These are phyloP conservation scores for Theristus sp. DNA, from an alignment of 2,888 invertebrate genomes.

Conservation along the genomic window DNA sequence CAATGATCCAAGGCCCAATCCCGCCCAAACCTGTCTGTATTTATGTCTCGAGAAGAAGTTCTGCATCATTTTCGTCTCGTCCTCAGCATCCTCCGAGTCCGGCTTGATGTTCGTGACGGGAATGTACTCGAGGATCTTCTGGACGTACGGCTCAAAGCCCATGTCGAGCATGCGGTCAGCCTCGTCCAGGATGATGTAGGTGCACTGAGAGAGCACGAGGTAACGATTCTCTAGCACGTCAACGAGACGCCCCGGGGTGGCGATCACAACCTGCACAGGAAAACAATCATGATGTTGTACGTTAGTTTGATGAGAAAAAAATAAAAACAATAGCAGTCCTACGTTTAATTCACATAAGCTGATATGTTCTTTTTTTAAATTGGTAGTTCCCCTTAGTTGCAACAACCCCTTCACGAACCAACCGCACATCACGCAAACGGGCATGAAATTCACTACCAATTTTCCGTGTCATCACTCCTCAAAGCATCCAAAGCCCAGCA, in stretches of 20 bases:
- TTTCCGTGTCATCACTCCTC: no score
- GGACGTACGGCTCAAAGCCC: slow-evolving; percentile 92
- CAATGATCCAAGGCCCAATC: no score
- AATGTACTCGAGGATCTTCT: slow-evolving; percentile 60
- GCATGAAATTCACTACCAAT: no score
- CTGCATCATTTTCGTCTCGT: slow-evolving; percentile 64
- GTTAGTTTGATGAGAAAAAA: no score
- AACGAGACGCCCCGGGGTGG: slow-evolving; percentile 94
- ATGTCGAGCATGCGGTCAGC: slow-evolving; percentile 99
- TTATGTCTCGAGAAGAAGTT: slow-evolving; percentile 91
- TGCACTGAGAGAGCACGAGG: slow-evolving; percentile 84
- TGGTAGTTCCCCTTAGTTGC: no score
- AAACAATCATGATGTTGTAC: no score
- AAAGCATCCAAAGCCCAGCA: no score
- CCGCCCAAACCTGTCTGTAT: slow-evolving; percentile 70
- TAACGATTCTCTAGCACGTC: slow-evolving; percentile 96
- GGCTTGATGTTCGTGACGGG: slow-evolving; percentile 95
- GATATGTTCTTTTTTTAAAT: no score
- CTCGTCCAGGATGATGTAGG: slow-evolving; percentile 63
- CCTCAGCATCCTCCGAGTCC: slow-evolving; percentile 92
- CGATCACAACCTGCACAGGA: slow-evolving; percentile 92
- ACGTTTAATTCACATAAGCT: no score
- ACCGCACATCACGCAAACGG: no score
- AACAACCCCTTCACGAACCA: neutral
- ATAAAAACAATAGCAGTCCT: no score